Conservation (phyloP, 2,113 vertebrate genomes). For the Heterotis niloticus region DNA sequence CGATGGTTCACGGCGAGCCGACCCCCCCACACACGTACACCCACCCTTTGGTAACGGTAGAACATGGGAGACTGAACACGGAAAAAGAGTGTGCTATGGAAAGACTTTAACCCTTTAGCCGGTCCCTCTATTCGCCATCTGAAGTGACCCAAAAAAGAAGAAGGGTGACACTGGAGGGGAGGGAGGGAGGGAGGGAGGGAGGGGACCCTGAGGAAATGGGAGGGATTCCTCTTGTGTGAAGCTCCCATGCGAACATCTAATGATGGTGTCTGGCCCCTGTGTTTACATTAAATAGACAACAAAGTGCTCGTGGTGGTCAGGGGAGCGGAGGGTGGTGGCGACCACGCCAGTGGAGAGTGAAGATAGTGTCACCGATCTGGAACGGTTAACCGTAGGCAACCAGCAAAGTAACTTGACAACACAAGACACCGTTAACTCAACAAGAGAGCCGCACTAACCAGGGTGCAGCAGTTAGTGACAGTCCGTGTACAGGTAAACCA, state of each 20-base stretch:
- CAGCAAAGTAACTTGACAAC: conserved; percentile 61
- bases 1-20: conserved; percentile 40
- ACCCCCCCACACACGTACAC: conserved; percentile 6
- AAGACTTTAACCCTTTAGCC: conserved; percentile 28
- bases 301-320: conserved; percentile 34
- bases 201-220: conserved; percentile 32
- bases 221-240: conserved; percentile 60
- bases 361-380: conserved; percentile 51
- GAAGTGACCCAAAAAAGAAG: background rate
- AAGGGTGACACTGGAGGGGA: background rate
- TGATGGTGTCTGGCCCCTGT: conserved; percentile 55
- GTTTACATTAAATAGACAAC: conserved; percentile 55
- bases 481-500: background rate
- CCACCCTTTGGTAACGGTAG: conserved; percentile 38
- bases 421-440: conserved; percentile 45
- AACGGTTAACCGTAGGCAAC: conserved; percentile 59
- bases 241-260: conserved; percentile 70
- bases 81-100: conserved; percentile 35
- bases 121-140: background rate
- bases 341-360: conserved; percentile 46
- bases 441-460: conserved; percentile 63
- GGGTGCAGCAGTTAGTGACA: conserved; percentile 38
- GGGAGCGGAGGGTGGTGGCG: no score
- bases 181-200: no score
- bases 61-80: conserved; percentile 41